phyloP scores from a whole-genome alignment of 2,113 vertebrate genomes.

The Bambusicola thoracicus region DNA sequence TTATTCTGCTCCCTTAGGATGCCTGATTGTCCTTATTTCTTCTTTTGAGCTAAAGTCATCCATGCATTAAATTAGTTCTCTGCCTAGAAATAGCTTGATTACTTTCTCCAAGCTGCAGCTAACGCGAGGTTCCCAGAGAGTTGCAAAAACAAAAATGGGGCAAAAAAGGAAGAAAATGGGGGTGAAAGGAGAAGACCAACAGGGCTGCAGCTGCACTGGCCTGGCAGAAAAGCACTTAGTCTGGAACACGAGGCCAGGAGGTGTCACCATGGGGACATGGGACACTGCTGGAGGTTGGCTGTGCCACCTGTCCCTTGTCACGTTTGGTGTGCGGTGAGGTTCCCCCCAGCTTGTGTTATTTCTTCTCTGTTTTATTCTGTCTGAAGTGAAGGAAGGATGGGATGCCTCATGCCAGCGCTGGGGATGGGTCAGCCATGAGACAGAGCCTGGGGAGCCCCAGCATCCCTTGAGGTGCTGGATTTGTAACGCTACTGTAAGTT shows the following conservation, averaged over 20 bases:
- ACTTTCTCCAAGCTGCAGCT: constrained; percentile 65
- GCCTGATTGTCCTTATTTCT: constrained; percentile 80
- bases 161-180: not conserved
- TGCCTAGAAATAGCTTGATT: constrained; percentile 82
- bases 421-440: fast-evolving
- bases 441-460: not conserved
- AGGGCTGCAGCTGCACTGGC: not conserved
- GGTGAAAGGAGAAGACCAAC: not conserved
- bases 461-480: not conserved
- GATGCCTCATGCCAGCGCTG: fast-evolving
- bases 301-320: not conserved
- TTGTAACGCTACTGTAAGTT: not conserved
- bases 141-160: constrained; percentile 32
- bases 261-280: not conserved
- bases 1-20: constrained; percentile 82
- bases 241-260: fast-evolving
- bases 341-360: not conserved
- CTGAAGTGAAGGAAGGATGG: fast-evolving
- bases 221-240: fast-evolving
- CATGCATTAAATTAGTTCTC: constrained; percentile 90
- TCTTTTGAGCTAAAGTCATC: constrained; percentile 85
- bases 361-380: not conserved
- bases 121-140: constrained; percentile 49
- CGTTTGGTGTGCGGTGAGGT: not conserved
- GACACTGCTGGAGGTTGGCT: not conserved